Evolutionary conservation across 2,113 vertebrate genomes (phyloP), one percentile per base, ranked within the genome.

Genomic region (Heptranchias perlo): DNA sequence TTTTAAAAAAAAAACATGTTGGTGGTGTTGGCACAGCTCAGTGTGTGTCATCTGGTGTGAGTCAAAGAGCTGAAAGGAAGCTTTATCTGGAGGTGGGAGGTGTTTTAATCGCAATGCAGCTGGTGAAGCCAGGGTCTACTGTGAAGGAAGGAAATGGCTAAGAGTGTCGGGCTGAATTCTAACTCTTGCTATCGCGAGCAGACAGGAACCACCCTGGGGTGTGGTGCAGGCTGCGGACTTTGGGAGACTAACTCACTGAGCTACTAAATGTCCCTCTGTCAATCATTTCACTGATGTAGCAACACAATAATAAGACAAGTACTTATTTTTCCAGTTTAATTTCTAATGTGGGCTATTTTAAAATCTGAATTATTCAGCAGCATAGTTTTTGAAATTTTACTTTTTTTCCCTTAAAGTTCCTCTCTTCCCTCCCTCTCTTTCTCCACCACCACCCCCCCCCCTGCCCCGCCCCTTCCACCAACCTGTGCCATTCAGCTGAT

Each of bases 71-170:
- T 95, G 65, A 73, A 67, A 95, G 65, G 94, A 67, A 69, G 65
- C 64, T 31, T 35, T 69, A 73, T 93, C 89, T 93, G 64, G 44
- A 95, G 65, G 25, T 35, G 62, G 65, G 65, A 67, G 64, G 58
- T 93, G 89, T 64, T 93, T 87, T 93, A 93, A 23, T 95, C 64
- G 4, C 62, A 49, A 4, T 31, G 25, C 94, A 69, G 94, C 23
- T 35, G 64, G 94, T 44, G 49, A 44, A 95, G 65, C 62, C 28
- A 18, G 13, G 39, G 91, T 54, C 54, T 25, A 64, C 61, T 39
- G 93, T 49, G 93, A 52, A 95, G 39, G 94, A 73, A 95, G 94
- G 94, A 95, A 94, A 44, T 94, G 61, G 39, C 92, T 67, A 47
- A 95, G 44, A 28, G 11, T 95, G 89, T 62, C 16, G 35, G 89